phyloP scores from a whole-genome alignment of 1,140 invertebrate genomes.

The Gryon sp. region DNA sequence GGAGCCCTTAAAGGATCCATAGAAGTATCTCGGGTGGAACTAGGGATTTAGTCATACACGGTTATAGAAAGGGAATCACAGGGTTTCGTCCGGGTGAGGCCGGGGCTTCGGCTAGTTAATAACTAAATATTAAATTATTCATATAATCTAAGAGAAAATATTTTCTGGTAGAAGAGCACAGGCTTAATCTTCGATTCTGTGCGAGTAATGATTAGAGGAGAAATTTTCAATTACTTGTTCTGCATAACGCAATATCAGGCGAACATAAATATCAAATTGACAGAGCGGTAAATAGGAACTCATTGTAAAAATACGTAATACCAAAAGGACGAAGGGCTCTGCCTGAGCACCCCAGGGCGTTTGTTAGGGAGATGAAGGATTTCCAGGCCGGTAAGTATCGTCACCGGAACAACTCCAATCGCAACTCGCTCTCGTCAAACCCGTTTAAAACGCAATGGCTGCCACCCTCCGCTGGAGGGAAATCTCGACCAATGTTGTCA shows the following conservation, averaged over 20 bases:
- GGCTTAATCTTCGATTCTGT: constrained; percentile 62
- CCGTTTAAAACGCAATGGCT: constrained; percentile 56
- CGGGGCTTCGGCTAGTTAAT: no score
- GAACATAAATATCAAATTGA: constrained; percentile 78
- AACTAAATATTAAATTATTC: no score
- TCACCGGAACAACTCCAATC: constrained; percentile 65
- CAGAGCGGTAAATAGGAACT: constrained; percentile 76
- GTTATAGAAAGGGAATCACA: no score
- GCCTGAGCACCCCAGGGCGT: constrained; percentile 65
- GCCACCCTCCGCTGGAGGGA: constrained; percentile 54
- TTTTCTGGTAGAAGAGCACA: not conserved
- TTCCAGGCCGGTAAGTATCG: constrained; percentile 62
- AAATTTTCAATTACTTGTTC: constrained; percentile 78
- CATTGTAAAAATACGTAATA: constrained; percentile 74
- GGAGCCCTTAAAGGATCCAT: no score
- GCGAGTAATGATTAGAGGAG: constrained; percentile 60
- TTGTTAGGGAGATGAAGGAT: constrained; percentile 63
- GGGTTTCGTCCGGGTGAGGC: no score
- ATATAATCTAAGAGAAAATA: no score
- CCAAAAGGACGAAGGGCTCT: constrained; percentile 56
- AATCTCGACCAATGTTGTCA: constrained; percentile 47
- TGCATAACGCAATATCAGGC: constrained; percentile 72
- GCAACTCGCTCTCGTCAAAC: constrained; percentile 48
- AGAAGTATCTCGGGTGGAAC: no score
- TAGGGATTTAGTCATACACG: no score